Evolutionary conservation across 2,797 vertebrate genomes (phyloP).

Genomic region (Antrozous pallidus): DNA sequence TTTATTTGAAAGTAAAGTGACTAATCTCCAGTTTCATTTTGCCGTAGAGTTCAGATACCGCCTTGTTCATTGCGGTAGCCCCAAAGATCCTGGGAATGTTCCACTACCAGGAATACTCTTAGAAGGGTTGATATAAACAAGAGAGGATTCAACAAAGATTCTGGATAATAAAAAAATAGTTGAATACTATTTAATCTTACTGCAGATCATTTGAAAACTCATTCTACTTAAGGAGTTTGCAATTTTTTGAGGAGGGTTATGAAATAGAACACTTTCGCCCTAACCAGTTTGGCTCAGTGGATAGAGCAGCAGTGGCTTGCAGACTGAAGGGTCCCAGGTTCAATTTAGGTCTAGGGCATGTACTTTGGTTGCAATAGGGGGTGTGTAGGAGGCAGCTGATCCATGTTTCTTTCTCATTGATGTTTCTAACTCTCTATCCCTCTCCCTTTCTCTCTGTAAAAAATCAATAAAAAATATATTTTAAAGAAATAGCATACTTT

Average conservation of each 20-base stretch:
- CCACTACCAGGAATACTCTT: background rate
- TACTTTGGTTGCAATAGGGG: too few species aligned
- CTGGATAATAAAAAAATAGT: background rate
- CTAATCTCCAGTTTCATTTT: background rate
- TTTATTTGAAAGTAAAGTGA: background rate
- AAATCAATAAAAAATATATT: too few species aligned
- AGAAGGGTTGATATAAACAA: background rate
- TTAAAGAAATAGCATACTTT: background rate
- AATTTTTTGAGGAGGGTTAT: background rate
- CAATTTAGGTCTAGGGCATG: too few species aligned
- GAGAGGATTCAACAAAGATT: background rate
- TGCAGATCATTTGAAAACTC: background rate
- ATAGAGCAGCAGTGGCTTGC: too few species aligned
- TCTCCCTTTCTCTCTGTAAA: too few species aligned
- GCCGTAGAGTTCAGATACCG: background rate
- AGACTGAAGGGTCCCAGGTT: too few species aligned
- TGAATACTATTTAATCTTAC: background rate
- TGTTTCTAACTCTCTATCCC: too few species aligned
- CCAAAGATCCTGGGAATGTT: background rate
- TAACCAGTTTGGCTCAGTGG: too few species aligned
- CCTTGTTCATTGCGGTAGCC: background rate
- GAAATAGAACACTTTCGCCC: background rate
- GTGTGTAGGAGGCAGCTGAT: too few species aligned
- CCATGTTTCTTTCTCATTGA: too few species aligned
- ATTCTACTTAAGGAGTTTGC: background rate